Conservation (phyloP, 2,888 invertebrate species). For the Lepidochrysops patricia region DNA sequence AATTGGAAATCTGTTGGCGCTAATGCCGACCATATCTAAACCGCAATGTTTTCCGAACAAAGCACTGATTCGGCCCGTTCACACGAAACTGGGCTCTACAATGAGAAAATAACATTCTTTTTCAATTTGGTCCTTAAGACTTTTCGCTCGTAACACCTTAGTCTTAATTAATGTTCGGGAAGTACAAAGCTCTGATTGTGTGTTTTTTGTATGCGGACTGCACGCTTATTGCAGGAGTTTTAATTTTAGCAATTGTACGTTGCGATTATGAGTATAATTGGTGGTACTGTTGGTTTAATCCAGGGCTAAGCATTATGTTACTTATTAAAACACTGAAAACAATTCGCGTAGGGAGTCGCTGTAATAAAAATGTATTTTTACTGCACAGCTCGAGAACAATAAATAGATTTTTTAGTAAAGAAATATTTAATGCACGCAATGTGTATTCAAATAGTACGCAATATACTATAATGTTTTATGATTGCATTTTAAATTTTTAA, state of each 20-base stretch:
- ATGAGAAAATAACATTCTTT: slow-evolving; percentile 29
- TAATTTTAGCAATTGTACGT: slow-evolving; percentile 63
- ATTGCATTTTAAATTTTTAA: too few species aligned
- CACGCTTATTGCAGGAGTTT: slow-evolving; percentile 52
- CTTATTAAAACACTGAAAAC: slow-evolving; percentile 16
- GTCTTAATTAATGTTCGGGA: slow-evolving; percentile 66
- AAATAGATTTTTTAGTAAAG: not conserved
- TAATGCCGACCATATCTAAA: slow-evolving; percentile 40
- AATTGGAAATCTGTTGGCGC: slow-evolving; percentile 33
- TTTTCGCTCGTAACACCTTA: slow-evolving; percentile 43
- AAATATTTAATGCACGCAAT: not conserved
- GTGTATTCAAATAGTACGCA: too few species aligned
- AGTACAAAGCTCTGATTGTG: slow-evolving; percentile 60
- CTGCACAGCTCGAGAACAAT: not conserved
- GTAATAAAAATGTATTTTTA: slow-evolving; percentile 4
- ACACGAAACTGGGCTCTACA: slow-evolving; percentile 30
- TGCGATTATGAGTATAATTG: slow-evolving; percentile 60
- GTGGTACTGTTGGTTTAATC: slow-evolving; percentile 48
- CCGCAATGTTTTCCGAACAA: slow-evolving; percentile 43
- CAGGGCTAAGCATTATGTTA: slow-evolving; percentile 39
- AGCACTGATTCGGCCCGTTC: slow-evolving; percentile 27
- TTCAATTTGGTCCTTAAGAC: slow-evolving; percentile 30
- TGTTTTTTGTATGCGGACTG: slow-evolving; percentile 49
- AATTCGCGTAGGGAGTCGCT: not conserved
- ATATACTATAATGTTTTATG: too few species aligned